Evolutionary conservation across 2,797 vertebrate genomes (phyloP).

Genomic region (Onychomys torridus): DNA sequence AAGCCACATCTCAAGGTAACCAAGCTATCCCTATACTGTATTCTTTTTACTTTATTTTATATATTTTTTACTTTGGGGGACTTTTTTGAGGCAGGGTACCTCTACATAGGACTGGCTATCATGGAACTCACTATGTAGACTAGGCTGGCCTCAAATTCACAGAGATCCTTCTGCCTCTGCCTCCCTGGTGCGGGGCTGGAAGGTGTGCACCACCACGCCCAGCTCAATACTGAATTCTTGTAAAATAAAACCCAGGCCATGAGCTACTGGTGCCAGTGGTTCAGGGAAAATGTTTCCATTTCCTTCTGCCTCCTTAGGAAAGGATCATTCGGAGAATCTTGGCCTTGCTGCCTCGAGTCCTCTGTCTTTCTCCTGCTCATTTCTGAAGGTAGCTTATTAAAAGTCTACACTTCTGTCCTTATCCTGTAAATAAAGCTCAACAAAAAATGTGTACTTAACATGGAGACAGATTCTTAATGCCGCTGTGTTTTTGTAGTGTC

Average conservation of each 20-base stretch:
- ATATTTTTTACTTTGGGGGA: background rate
- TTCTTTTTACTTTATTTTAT: slow-evolving; percentile 17
- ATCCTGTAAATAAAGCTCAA: slow-evolving; percentile 84
- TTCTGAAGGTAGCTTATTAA: slow-evolving; percentile 76
- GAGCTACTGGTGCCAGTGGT: slow-evolving; percentile 71
- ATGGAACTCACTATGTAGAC: background rate
- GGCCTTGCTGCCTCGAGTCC: slow-evolving; percentile 34
- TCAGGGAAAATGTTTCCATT: slow-evolving; percentile 19
- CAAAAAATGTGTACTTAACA: slow-evolving; percentile 70
- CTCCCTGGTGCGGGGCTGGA: background rate
- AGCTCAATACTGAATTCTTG: slow-evolving; percentile 61
- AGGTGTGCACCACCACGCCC: background rate
- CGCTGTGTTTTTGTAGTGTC: slow-evolving; percentile 72
- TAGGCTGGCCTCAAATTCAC: background rate
- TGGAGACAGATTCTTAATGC: slow-evolving; percentile 67
- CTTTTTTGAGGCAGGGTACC: background rate
- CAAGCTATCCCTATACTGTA: slow-evolving; percentile 61
- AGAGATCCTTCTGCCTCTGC: background rate
- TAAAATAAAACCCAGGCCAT: slow-evolving; percentile 66
- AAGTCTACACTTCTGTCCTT: slow-evolving; percentile 76
- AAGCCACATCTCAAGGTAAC: slow-evolving; percentile 55
- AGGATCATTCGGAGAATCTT: slow-evolving; percentile 45
- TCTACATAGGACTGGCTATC: background rate
- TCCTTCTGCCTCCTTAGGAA: slow-evolving; percentile 34
- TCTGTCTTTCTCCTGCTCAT: slow-evolving; percentile 74